Base-by-base conservation (phyloP, 2,888 invertebrate species). In the Diplazon laetatorius region DNA sequence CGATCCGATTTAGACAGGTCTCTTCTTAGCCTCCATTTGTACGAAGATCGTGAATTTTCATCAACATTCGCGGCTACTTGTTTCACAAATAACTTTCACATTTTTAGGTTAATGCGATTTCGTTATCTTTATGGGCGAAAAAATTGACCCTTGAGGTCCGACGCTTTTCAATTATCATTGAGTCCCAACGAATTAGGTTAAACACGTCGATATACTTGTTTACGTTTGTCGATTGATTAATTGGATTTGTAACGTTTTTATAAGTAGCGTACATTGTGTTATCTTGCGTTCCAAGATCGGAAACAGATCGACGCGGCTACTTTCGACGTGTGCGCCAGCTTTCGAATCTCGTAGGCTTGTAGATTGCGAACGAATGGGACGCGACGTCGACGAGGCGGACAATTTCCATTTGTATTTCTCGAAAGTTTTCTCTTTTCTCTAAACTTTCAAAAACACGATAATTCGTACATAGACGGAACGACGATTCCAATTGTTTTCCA, bases 1-100 rank as follows among this genome's bases (percentile, higher is more conserved):
- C 55, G 55, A 55, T 55, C 14, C 14, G 16, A 8, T 35, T 30
- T 55, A 16, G 55, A 55, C 55, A 55, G 55, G 10, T 16, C 20
- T 0, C 8, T 55, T 35, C 35, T n/a, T 55, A 55, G 30, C 55
- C 55, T 55, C 30, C 55, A 55, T 55, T 55, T 55, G 55, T 55
- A 25, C 52, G n/a, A 16, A 25, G 55, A 55, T 30, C 35, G 14
- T 25, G 30, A 55, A 25, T 55, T 55, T 55, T 16, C 55, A 30
- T 55, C 30, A 35, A 52, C 52, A 25, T 52, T 52, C 25, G 12
- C 6, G 52, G n/a, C 14, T 30, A 25, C 30, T 50, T 22, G 4
- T 50, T 4, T 52, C 25, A 3, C 22, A 6, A 6, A 6, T 2
- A 25, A 52, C 25, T 22, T 50, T n/a, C 22, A 12, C 12, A 12